phyloP scores from a whole-genome alignment of 1,140 invertebrate genomes.

The Papilio helenus region DNA sequence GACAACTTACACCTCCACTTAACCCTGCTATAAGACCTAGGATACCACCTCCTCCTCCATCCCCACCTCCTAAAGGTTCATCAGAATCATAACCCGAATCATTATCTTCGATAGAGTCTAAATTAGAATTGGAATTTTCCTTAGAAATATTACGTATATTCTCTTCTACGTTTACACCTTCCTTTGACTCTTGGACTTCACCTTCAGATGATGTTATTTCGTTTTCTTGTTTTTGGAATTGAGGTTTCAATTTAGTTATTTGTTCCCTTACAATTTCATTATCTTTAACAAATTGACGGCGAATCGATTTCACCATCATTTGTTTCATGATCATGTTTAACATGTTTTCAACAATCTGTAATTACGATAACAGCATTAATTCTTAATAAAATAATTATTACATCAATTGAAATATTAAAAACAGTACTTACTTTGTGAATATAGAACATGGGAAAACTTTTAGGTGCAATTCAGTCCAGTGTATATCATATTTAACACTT shows the following conservation, averaged over 20 bases:
- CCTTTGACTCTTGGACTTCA: constrained; percentile 54
- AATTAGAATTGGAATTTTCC: constrained; percentile 55
- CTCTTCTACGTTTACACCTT: constrained; percentile 50
- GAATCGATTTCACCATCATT: constrained; percentile 43
- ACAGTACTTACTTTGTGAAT: background rate
- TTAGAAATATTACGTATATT: constrained; percentile 48
- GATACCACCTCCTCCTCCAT: constrained; percentile 72
- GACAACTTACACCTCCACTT: constrained; percentile 72
- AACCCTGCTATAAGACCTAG: constrained; percentile 71
- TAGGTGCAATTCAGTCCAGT: background rate
- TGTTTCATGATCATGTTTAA: constrained; percentile 49
- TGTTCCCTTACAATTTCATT: constrained; percentile 61
- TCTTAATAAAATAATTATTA: background rate
- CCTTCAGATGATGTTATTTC: constrained; percentile 47
- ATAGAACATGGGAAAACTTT: background rate
- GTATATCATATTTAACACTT: background rate
- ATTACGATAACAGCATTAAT: background rate
- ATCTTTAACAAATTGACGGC: constrained; percentile 51
- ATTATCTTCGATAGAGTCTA: constrained; percentile 48
- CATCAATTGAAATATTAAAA: background rate
- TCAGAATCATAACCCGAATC: constrained; percentile 63
- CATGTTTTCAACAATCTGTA: constrained; percentile 39
- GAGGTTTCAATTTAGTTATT: constrained; percentile 51
- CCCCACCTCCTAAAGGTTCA: constrained; percentile 69
- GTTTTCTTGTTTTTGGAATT: constrained; percentile 59